phyloP scores from a whole-genome alignment of 2,113 vertebrate species.

The Malurus melanocephalus region DNA sequence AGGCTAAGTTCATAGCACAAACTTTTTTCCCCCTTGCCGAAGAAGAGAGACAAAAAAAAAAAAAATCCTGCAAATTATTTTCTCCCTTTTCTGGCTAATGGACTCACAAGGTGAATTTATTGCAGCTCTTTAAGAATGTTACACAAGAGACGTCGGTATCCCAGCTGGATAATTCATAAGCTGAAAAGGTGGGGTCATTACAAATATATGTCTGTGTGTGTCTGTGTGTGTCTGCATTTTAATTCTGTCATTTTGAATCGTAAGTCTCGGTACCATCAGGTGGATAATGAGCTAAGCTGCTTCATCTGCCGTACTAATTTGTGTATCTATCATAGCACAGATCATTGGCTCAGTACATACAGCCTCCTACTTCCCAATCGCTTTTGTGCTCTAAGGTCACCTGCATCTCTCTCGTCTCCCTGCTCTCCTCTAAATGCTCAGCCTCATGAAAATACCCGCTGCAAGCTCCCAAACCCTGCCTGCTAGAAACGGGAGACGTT shows the following conservation, averaged over 20 bases:
- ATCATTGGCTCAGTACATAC: conserved; percentile 16
- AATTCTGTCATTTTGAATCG: conserved; percentile 24
- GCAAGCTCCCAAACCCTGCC: neutral
- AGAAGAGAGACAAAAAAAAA: conserved; percentile 61
- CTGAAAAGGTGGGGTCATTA: conserved; percentile 78
- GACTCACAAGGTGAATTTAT: conserved; percentile 50
- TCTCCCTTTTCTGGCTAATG: neutral
- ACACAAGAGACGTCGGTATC: conserved; percentile 39
- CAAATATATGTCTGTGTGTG: conserved; percentile 24
- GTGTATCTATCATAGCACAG: conserved; percentile 46
- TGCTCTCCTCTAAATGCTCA: neutral
- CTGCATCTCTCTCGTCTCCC: neutral
- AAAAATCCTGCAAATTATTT: conserved; percentile 56
- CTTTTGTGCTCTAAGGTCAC: conserved; percentile 45
- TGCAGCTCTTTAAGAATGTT: conserved; percentile 42
- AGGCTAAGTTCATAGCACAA: conserved; percentile 74
- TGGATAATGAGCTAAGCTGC: conserved; percentile 49
- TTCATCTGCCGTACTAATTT: conserved; percentile 49
- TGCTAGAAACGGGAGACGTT: neutral
- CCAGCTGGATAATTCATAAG: conserved; percentile 68
- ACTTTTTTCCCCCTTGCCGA: conserved; percentile 68
- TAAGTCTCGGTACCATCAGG: conserved; percentile 26
- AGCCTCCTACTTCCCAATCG: conserved; percentile 57
- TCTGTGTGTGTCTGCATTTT: conserved; percentile 17
- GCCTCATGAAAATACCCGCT: conserved; percentile 15